A percentile compares a stretch with the other conserved stretches of the same genome.
These are phyloP conservation scores for Lissocephala sabroskyi DNA, from an alignment of 2,888 invertebrate genomes.

Conservation along the genomic window DNA sequence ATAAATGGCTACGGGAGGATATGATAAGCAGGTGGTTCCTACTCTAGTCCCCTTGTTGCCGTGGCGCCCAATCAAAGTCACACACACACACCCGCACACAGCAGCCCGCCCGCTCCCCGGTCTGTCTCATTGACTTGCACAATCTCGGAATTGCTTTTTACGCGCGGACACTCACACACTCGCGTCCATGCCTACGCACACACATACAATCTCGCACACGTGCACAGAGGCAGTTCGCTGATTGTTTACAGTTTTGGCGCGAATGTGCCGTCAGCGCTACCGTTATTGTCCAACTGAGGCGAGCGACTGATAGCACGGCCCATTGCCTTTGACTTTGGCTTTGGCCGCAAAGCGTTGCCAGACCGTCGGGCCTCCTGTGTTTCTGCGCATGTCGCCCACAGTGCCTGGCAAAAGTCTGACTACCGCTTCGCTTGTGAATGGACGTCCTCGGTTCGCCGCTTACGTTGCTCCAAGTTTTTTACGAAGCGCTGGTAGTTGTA, in stretches of 20 bases:
- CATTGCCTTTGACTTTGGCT: not conserved
- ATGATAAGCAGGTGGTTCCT: too few species aligned
- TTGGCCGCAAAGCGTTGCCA: not conserved
- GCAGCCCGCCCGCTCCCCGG: too few species aligned
- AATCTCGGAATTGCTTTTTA: not conserved
- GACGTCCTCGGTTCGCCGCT: not conserved
- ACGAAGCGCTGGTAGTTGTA: conserved; percentile 5
- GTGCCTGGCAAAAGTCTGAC: not conserved
- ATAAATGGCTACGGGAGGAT: too few species aligned
- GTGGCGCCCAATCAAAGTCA: not conserved
- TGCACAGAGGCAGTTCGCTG: not conserved
- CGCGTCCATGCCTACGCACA: not conserved
- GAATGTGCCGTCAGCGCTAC: not conserved
- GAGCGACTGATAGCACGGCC: conserved; percentile 46
- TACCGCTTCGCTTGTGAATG: conserved; percentile 1
- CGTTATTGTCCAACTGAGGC: conserved; percentile 9
- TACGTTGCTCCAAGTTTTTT: too few species aligned
- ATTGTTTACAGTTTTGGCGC: not conserved
- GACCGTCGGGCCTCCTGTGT: not conserved
- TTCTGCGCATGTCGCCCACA: not conserved
- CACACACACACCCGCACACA: not conserved
- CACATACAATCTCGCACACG: not conserved
- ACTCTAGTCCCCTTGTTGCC: not conserved
- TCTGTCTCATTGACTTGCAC: not conserved
- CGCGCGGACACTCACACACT: conserved; percentile 17